These are phyloP conservation scores for Notarius lentiginosus DNA, from an alignment of 2,113 vertebrate genomes.

Conservation along the genomic window DNA sequence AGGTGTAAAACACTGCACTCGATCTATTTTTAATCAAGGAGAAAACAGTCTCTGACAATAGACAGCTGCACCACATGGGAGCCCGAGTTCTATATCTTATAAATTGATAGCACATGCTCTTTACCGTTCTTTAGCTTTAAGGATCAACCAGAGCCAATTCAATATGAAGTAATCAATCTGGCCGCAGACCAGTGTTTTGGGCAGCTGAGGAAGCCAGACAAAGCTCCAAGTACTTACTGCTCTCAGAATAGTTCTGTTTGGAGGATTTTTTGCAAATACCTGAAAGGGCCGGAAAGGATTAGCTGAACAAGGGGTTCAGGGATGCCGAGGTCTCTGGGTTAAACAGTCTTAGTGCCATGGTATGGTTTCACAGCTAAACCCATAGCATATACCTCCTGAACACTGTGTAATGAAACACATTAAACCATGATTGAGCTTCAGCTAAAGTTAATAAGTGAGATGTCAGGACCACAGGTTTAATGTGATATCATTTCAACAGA, in stretches of 20 bases:
- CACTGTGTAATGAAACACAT: neutral
- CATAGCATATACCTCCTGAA: neutral
- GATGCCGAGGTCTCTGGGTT: neutral
- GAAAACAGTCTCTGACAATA: neutral
- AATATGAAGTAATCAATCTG: conserved; percentile 32
- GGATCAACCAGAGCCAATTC: conserved; percentile 21
- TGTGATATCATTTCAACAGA: neutral
- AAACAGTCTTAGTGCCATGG: neutral
- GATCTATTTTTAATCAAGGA: neutral
- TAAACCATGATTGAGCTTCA: neutral
- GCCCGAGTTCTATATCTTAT: neutral
- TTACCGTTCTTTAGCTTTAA: conserved; percentile 1
- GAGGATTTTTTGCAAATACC: conserved; percentile 33
- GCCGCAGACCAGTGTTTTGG: neutral
- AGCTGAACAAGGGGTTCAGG: neutral
- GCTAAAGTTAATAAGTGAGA: neutral
- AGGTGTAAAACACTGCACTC: neutral
- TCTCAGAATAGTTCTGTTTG: conserved; percentile 9
- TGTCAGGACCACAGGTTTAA: neutral
- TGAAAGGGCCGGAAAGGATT: neutral
- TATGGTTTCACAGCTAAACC: conserved; percentile 2
- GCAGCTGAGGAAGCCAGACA: conserved; percentile 21
- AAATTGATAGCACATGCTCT: conserved; percentile 20
- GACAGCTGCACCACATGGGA: neutral
- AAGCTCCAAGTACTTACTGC: conserved; percentile 3